Evolutionary conservation across 2,888 invertebrate species (phyloP).

Genomic region (Dyspetes luteomarginatus): DNA sequence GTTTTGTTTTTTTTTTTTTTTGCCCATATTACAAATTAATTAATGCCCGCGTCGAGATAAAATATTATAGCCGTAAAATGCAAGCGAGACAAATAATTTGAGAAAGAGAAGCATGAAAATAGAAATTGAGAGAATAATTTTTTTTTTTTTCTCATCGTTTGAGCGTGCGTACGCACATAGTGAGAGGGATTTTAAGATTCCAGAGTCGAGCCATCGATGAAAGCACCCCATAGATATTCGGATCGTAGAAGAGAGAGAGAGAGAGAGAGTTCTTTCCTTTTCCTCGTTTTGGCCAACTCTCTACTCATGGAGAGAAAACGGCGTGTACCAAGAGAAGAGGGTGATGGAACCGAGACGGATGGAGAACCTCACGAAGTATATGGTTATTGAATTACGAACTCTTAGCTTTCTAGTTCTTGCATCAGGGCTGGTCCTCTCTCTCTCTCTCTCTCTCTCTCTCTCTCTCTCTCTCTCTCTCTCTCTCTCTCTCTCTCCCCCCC

Average conservation of each 20-base stretch:
- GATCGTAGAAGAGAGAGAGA: not conserved
- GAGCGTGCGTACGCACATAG: not conserved
- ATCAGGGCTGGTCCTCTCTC: constrained; percentile 3
- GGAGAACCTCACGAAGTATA: constrained; percentile 75
- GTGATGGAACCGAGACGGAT: constrained; percentile 21
- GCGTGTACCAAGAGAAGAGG: not conserved
- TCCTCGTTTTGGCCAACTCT: not conserved
- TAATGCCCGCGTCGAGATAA: not conserved
- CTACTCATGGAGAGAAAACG: not conserved
- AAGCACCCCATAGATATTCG: not conserved
- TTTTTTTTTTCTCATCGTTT: not conserved
- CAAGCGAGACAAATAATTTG: not conserved
- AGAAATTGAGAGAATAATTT: not conserved
- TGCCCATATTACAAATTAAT: not conserved
- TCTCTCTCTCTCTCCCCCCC: not conserved
- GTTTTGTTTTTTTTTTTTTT: no score
- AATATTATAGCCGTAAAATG: not conserved
- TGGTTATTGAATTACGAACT: constrained; percentile 82
- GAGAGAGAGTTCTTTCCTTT: no score
- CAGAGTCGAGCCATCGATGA: not conserved
- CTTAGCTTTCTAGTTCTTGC: constrained; percentile 82
- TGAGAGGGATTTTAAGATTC: not conserved
- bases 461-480: not conserved
- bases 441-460: constrained; percentile 3
- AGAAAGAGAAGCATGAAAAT: no score